Evolutionary conservation across 2,888 invertebrate species (phyloP), one percentile per base, ranked within the genome.

Genomic region (Atethmia centrago): DNA sequence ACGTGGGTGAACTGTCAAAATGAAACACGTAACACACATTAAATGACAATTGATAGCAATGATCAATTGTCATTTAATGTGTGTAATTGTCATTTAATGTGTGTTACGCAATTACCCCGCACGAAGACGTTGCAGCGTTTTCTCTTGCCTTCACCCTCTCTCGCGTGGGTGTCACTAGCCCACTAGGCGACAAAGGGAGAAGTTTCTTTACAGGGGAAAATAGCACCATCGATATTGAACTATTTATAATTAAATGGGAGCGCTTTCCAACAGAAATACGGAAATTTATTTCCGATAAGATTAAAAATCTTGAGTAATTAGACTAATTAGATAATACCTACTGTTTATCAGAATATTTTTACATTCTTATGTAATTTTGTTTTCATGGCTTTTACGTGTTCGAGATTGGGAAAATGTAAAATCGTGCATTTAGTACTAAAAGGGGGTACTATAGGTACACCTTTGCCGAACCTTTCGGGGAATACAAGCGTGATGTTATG

Each of bases 221-320:
- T 36, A 40, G 16, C 19, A 36, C 36, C 25, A 21, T 62, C 36
- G 45, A 47, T 55, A 63, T 42, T 19, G 8, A 61, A 72, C 40
- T 59, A 51, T 51, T n/a, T 59, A 49, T n/a, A 65, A 42, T 36
- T 36, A 4, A 36, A 47, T 28, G 47, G 14, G 28, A 74, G 28
- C 40, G n/a, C 5, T 49, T 42, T 49, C 19, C 25, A 58, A 25
- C 58, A 21, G 49, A 66, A 49, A 59, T 28, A 53, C 31, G 59
- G 14, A 31, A 25, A 25, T 70, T 47, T 21, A 19, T 42, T 28
- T 47, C 3, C 25, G 77, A 77, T 77, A 61, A 77, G 77, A 78
- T 77, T 64, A 77, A 53, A 56, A 59, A 64, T 64, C 53, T 64
- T 55, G 58, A 58, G 45, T 53, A 51, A 31, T 4, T 31, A 31